These are phyloP conservation scores for Silurus meridionalis DNA, from an alignment of 2,113 vertebrate genomes.

Conservation along the genomic window DNA sequence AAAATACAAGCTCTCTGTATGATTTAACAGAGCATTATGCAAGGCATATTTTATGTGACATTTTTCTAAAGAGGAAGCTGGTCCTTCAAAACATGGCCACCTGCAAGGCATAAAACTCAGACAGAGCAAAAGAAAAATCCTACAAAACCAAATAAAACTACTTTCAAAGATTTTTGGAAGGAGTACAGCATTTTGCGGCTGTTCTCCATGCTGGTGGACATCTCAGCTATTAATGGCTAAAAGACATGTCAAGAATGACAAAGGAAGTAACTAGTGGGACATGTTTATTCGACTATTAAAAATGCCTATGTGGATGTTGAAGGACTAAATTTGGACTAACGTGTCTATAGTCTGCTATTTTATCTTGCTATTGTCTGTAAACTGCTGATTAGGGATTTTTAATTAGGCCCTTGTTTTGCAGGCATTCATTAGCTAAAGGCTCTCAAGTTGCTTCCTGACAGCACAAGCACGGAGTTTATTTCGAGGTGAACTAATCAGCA, in stretches of 20 bases:
- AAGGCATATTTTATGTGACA: constrained; percentile 9
- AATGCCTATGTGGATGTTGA: background rate
- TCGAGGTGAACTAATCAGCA: constrained; percentile 16
- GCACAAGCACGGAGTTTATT: constrained; percentile 11
- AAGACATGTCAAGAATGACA: background rate
- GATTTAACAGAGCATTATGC: background rate
- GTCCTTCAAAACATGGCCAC: background rate
- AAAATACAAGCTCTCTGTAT: background rate
- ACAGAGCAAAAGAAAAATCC: background rate
- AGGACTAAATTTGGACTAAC: background rate
- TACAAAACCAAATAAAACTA: background rate
- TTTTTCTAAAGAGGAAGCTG: constrained; percentile 48
- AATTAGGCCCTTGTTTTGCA: constrained; percentile 23
- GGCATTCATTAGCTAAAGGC: constrained; percentile 19
- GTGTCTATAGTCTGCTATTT: background rate
- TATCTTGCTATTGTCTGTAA: constrained; percentile 13
- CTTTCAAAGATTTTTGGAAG: background rate
- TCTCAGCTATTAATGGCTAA: background rate
- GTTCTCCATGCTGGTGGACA: background rate
- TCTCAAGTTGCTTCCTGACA: constrained; percentile 2
- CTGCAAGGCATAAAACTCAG: background rate
- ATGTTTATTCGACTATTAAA: background rate
- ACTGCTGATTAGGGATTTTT: constrained; percentile 24
- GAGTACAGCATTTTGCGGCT: background rate
- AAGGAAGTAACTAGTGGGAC: background rate